phyloP scores from a whole-genome alignment of 2,797 vertebrate genomes.

The Gadopsis bispinosus region DNA sequence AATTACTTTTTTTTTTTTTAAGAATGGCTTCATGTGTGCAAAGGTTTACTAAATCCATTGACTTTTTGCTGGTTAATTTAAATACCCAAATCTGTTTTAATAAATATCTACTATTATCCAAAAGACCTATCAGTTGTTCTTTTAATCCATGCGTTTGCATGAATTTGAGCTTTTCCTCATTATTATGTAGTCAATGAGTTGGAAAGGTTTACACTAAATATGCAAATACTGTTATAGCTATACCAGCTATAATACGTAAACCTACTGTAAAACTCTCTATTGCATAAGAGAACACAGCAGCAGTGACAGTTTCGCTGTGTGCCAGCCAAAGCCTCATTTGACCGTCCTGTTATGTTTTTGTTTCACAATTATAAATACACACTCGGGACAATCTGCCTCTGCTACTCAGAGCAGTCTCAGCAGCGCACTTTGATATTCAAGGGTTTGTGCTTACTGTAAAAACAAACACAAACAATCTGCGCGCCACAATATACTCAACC shows the following conservation, averaged over 20 bases:
- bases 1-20: too few relatives aligned
- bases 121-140: neutral
- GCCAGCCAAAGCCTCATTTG: conserved; percentile 47
- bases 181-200: neutral
- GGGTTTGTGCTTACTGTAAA: conserved; percentile 47
- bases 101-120: neutral
- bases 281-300: conserved; percentile 28
- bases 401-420: conserved; percentile 50
- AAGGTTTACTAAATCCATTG: neutral
- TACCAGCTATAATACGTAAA: neutral
- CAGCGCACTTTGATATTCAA: conserved; percentile 56
- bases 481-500: conserved; percentile 42
- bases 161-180: neutral
- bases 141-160: too few relatives aligned
- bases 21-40: too few relatives aligned
- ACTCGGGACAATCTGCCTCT: conserved; percentile 63
- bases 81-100: neutral
- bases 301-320: conserved; percentile 41
- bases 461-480: conserved; percentile 54
- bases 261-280: neutral
- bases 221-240: neutral
- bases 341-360: conserved; percentile 62
- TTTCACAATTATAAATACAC: conserved; percentile 68
- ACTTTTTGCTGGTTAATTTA: neutral
- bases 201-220: neutral